Evolutionary conservation across 1,140 invertebrate genomes (phyloP), one percentile per base, ranked within the genome.

Genomic region (Muscidifurax raptorellus): DNA sequence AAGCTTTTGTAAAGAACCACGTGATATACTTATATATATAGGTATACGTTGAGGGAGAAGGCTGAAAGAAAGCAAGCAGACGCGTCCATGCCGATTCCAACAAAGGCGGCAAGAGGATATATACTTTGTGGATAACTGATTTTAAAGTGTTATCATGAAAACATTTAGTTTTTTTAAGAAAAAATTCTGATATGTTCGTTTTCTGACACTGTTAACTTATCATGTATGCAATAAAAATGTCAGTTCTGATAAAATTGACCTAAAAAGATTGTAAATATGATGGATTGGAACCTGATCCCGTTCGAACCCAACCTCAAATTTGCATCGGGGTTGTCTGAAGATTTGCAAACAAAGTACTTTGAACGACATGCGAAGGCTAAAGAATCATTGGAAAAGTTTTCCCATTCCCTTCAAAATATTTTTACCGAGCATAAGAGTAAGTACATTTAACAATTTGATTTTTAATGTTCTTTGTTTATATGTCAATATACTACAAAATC

Each of bases 371-470:
- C 85, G 72, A 79, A 83, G 47, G 88, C 88, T 27, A 87, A 47
- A 66, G 83, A 78, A 69, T 83, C 85, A 9, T 82, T 84, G 36
- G 84, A 89, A 79, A 84, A 72, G 36, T 90, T 91, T 72, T 27
- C 66, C 4, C 32, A 10, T 27, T 83, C 76, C 10, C 40, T 91
- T 36, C 71, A 77, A 32, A 83, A 89, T 72, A 67, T 87, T 72
- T 87, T 86, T 28, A 40, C 86, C 9, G 80, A 89, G 22, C 88
- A 90, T 86, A 86, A 87, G 87, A 89, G 91, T 92, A 90, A 88
- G 90, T 90, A 40, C 27, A 80, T 80, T 84, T 64, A 81, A n/a
- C n/a, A n/a, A n/a, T 77, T 84, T n/a, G 25, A 4, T 72, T 36
- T 7, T 10, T 32, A 15, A 36, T 72, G 66, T 30, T 32, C 69